These are phyloP conservation scores for Epinephelus lanceolatus DNA, from an alignment of 2,113 vertebrate species.

Conservation along the genomic window DNA sequence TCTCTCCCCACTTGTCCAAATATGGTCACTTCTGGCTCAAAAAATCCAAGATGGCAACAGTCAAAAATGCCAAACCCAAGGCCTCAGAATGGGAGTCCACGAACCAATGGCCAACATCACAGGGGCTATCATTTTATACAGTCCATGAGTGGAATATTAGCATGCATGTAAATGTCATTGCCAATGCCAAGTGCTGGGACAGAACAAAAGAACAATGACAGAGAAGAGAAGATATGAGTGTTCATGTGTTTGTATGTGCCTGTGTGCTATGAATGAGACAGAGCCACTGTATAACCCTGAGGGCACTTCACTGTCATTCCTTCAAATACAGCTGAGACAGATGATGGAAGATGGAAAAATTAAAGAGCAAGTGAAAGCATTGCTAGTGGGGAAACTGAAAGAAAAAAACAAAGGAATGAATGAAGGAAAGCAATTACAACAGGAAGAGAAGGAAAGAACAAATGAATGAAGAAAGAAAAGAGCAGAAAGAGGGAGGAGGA, in stretches of 20 bases:
- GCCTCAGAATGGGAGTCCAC: too few species aligned
- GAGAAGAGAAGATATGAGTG: slow-evolving; percentile 1
- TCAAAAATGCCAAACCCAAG: too few species aligned
- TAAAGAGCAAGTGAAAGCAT: slow-evolving; percentile 51
- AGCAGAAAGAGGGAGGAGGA: not conserved
- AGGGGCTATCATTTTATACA: too few species aligned
- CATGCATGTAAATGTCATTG: too few species aligned
- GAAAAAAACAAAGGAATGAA: slow-evolving; percentile 9
- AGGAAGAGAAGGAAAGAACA: slow-evolving; percentile 20
- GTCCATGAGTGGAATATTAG: too few species aligned
- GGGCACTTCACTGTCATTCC: slow-evolving; percentile 53
- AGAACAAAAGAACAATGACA: slow-evolving; percentile 5
- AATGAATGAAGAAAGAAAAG: slow-evolving; percentile 31
- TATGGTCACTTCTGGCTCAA: too few species aligned
- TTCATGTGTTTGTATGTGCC: not conserved
- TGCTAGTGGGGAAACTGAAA: slow-evolving; percentile 23
- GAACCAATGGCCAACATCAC: too few species aligned
- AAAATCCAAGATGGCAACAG: too few species aligned
- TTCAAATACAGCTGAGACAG: slow-evolving; percentile 47
- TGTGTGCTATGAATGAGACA: not conserved
- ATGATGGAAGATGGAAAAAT: slow-evolving; percentile 53
- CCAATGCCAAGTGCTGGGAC: slow-evolving; percentile 4
- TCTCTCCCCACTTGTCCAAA: too few species aligned
- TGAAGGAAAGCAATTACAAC: slow-evolving; percentile 28
- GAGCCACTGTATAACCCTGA: slow-evolving; percentile 39